Base-by-base conservation (phyloP, 2,113 vertebrate species). In the Ia io region DNA sequence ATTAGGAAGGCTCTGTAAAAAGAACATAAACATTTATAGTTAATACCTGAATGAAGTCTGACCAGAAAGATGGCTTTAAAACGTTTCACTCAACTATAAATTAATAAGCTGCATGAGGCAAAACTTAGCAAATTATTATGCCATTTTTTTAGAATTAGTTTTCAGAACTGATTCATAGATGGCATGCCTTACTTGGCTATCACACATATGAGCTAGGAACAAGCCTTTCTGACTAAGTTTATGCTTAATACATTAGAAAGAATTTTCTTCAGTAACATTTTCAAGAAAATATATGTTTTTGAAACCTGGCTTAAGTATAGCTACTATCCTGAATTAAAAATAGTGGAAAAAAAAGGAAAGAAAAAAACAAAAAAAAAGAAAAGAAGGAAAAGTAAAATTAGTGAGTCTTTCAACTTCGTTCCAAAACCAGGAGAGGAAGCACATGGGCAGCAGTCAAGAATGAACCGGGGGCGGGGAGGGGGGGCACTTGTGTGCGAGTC, bases 1-100 rank as follows among this genome's bases (percentile, higher is more conserved):
- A 97, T 97, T 99, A 25, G 99, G 98, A 37, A 99, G 96, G 82
- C 97, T 99, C 99, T 99, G 93, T 23, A 90, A 86, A 23, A 96
- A 79, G 32, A 20, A 9, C 1, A 11, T 17, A 30, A 35, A 80
- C 63, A 79, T n/a, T 79, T 3, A 77, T 93, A 94, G 74, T 67
- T 53, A 77, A 25, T 8, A 73, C 89, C 51, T 42, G 13, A 95
- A 95, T 88, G 10, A 93, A 65, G 84, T 42, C 47, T 85, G 18
- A 84, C 7, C 35, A 76, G 51, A 92, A 94, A 86, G 23, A 88
- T 8, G 18, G 69, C 10, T 88, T 65, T 42, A 35, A n/a, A 88
- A 82, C 65, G 84, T 6, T n/a, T 65, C 32, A 59, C 9, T 59
- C 63, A 37, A 44, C 40, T 93, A 93, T 61, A 91, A 90, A 89